Base-by-base conservation (phyloP, 2,113 vertebrate species). In the Murina feae region DNA sequence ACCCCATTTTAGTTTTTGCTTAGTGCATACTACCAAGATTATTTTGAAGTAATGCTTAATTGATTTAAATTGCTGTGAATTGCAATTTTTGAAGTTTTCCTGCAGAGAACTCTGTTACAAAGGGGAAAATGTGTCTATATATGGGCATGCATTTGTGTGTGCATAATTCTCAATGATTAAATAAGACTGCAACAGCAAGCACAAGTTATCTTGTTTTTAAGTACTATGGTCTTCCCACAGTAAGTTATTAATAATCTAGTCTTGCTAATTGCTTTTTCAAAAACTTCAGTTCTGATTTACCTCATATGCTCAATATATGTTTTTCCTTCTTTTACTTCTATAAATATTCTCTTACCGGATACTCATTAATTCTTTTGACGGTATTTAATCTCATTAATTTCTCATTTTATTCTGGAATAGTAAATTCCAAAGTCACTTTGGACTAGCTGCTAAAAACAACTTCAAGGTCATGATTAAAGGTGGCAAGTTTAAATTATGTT, bases 181-280 rank as follows among this genome's bases (percentile, higher is more conserved):
- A 74, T 32, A 95, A 37, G 9, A 4, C 32, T 87, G 11, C 8
- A 96, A 86, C 21, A 60, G 42, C 1, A 8, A 90, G 87, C 5
- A 82, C 21, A 91, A 83, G 90, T 28, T 81, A n/a, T 96, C 25
- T 78, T 91, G 23, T 75, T 96, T 96, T 93, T 92, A 72, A 96
- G 92, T 55, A 93, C 66, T 21, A 42, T 58, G 90, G 44, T 94
- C 76, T 89, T 4, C 4, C 3, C 3, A 72, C 49, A 97, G 17
- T 4, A 1, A 18, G 5, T 25, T 37, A 81, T 76, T 63, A 85
- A 96, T 49, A 51, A 93, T 69, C 4, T 81, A 44, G 25, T 83
- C 23, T 60, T 86, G 4, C 21, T 82, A 87, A 82, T 79, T 63
- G 13, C 30, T 72, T 78, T 90, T 65, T 5, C 30, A 93, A 96